A percentile compares a stretch with the other conserved stretches of the same genome.
Evolutionary conservation across 2,888 invertebrate genomes (phyloP).

Genomic region (Ochropacha duplaris): DNA sequence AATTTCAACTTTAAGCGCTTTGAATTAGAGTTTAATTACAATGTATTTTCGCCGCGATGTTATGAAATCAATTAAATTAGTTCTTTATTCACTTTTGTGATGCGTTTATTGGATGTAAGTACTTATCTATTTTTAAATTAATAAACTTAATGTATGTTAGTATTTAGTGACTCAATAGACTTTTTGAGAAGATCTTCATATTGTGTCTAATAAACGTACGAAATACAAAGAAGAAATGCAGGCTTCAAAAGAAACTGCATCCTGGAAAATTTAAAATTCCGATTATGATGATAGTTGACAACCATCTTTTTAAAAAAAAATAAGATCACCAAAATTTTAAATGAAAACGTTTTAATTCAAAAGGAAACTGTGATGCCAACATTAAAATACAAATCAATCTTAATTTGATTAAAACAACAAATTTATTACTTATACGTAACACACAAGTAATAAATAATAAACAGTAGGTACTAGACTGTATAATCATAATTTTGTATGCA

Average conservation of each 20-base stretch:
- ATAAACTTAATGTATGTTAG: neutral
- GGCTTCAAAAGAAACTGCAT: neutral
- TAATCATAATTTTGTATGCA: constrained; percentile 33
- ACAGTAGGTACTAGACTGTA: constrained; percentile 1
- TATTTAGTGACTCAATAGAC: neutral
- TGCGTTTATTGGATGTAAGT: constrained; percentile 38
- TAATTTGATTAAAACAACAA: neutral
- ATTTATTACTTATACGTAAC: neutral
- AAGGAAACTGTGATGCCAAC: neutral
- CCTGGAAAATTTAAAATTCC: too few species aligned
- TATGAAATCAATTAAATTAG: constrained; percentile 68
- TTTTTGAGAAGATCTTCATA: neutral
- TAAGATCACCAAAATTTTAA: too few species aligned
- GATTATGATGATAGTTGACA: neutral
- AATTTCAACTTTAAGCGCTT: constrained; percentile 26
- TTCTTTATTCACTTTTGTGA: constrained; percentile 45
- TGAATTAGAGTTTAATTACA: constrained; percentile 15
- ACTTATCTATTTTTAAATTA: constrained; percentile 23
- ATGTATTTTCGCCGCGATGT: constrained; percentile 32
- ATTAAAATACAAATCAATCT: neutral
- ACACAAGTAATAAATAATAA: neutral
- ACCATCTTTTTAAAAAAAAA: too few species aligned
- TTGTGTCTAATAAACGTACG: neutral
- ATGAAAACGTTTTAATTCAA: neutral
- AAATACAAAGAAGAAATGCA: too few species aligned